Evolutionary conservation across 2,113 vertebrate species (phyloP), one percentile per base, ranked within the genome.

Genomic region (Leiothrix lutea): DNA sequence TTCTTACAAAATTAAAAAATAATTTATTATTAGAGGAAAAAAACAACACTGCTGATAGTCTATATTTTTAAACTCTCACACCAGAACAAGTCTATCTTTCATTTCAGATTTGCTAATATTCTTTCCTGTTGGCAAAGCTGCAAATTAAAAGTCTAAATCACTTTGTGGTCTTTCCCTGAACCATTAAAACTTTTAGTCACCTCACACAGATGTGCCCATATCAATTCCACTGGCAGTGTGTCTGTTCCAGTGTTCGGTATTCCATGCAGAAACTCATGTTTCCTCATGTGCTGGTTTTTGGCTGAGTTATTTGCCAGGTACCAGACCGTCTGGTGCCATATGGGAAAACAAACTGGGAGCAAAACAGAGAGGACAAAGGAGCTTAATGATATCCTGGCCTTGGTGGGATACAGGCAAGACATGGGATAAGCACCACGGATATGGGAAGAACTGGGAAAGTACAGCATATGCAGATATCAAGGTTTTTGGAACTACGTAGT

Each of bases 271-370:
- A 77, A n/a, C 3, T n/a, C 40, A 5, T 8, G 19, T 31, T 89
- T 82, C 38, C 44, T 36, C 21, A 2, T 9, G 23, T 12, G 18
- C 8, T 78, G n/a, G 2, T 62, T 80, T 80, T 84, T 35, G 57
- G 5, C 50, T 23, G 36, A 80, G 18, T 54, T 35, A 10, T 65
- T 54, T 70, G 60, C 35, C 8, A 5, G 16, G 6, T 4, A 14
- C 29, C 10, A 58, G 24, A 13, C 22, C 0, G 0, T 3, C 2
- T 3, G 11, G 18, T 48, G 58, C 15, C n/a, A 26, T 38, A 36
- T 26, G 35, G n/a, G 16, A 38, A 60, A 60, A 25, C 35, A 60
- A 60, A 60, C n/a, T 12, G 25, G 11, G 58, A 11, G 35, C 58
- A 61, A 14, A 61, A 38, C 16, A 26, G 16, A 25, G 35, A 19